Conservation (phyloP, 2,113 vertebrate species). For the Rhadina sibilatrix region DNA sequence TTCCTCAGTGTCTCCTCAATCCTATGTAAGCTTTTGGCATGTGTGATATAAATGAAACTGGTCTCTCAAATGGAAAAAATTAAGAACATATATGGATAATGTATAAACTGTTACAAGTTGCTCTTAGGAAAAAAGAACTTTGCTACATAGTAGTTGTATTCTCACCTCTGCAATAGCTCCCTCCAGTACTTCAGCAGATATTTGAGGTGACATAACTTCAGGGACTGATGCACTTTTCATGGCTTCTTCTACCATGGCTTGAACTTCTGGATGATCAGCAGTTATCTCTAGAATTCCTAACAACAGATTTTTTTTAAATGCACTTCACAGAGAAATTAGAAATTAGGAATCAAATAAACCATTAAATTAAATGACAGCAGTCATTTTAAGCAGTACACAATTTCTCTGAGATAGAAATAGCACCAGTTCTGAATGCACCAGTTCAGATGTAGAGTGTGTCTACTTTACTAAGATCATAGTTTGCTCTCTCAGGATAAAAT, state of each 20-base stretch:
- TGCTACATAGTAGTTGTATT: background rate
- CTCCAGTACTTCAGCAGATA: constrained; percentile 73
- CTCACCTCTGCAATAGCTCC: constrained; percentile 77
- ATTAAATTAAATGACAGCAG: background rate
- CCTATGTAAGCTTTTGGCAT: background rate
- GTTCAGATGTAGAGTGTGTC: background rate
- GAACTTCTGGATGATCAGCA: constrained; percentile 82
- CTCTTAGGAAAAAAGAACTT: background rate
- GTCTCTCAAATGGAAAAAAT: background rate
- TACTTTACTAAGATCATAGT: background rate
- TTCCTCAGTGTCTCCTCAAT: background rate
- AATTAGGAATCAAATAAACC: background rate
- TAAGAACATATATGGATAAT: background rate
- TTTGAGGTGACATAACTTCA: constrained; percentile 47
- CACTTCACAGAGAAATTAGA: background rate
- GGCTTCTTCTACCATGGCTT: constrained; percentile 67
- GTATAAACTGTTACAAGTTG: background rate
- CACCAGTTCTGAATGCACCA: background rate
- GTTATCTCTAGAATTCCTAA: constrained; percentile 63
- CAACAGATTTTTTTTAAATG: background rate
- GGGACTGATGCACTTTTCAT: constrained; percentile 58
- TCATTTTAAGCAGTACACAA: background rate
- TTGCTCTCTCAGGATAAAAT: background rate
- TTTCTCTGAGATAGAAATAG: background rate
- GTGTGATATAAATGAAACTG: background rate